phyloP scores from a whole-genome alignment of 2,797 vertebrate genomes.

The Lophotriccus pileatus region DNA sequence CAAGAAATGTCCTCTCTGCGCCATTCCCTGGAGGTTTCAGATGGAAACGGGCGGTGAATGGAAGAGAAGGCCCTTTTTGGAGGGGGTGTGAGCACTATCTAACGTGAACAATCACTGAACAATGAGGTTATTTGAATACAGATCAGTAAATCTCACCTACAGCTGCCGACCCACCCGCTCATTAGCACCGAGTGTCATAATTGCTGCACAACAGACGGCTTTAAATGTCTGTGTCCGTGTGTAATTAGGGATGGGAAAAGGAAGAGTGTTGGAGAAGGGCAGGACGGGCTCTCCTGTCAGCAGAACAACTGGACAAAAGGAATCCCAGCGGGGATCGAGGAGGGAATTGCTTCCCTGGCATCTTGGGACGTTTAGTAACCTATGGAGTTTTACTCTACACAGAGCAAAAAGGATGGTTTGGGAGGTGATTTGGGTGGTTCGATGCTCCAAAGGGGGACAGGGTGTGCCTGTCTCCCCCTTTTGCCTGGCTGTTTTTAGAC shows the following conservation, averaged over 20 bases:
- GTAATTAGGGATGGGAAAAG: neutral
- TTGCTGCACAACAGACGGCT: conserved; percentile 15
- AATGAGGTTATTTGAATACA: neutral
- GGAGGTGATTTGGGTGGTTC: neutral
- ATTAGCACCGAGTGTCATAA: conserved; percentile 9
- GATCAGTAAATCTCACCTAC: neutral
- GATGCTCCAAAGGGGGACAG: rapidly evolving
- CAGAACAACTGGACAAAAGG: neutral
- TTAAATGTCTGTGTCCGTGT: neutral
- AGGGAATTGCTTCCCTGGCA: neutral
- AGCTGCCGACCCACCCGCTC: neutral
- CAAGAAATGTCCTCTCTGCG: neutral
- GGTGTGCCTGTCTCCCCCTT: neutral
- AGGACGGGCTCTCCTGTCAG: neutral
- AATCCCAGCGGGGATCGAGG: rapidly evolving
- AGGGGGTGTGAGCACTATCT: neutral
- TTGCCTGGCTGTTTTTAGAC: neutral
- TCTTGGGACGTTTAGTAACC: rapidly evolving
- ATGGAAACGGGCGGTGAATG: neutral
- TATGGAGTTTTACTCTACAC: neutral
- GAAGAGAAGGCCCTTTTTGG: neutral
- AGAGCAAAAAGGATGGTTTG: neutral
- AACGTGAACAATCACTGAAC: neutral
- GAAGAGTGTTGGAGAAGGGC: neutral
- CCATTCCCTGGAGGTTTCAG: neutral